phyloP scores from a whole-genome alignment of 2,797 vertebrate species.

The Kryptolebias ocellatus region DNA sequence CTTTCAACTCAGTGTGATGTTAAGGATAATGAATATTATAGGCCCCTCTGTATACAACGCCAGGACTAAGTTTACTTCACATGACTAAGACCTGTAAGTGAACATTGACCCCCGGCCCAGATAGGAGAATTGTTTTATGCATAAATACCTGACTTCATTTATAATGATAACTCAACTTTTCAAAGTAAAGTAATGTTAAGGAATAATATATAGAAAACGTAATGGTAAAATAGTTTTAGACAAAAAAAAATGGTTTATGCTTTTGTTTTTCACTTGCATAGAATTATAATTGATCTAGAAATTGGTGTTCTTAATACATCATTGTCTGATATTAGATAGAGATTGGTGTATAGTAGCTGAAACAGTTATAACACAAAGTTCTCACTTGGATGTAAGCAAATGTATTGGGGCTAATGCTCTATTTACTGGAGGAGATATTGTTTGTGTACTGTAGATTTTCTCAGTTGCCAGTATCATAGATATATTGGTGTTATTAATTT shows the following conservation, averaged over 20 bases:
- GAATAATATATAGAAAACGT: neutral
- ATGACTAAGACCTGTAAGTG: conserved; percentile 70
- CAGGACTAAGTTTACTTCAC: conserved; percentile 74
- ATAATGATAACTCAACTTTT: conserved; percentile 37
- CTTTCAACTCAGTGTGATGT: conserved; percentile 70
- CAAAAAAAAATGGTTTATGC: neutral
- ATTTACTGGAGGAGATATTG: conserved; percentile 4
- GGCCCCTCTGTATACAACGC: conserved; percentile 74
- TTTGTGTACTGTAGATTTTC: conserved; percentile 11
- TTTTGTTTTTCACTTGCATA: neutral
- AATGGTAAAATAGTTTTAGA: neutral
- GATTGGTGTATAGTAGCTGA: no score
- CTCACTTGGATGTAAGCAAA: neutral
- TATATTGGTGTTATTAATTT: conserved; percentile 51
- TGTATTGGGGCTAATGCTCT: conserved; percentile 5
- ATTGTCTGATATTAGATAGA: no score
- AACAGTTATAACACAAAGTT: neutral
- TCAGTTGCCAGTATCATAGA: conserved; percentile 24
- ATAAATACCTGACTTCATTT: conserved; percentile 59
- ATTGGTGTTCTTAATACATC: no score
- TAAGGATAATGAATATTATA: conserved; percentile 83
- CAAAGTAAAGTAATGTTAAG: conserved; percentile 22
- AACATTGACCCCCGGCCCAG: conserved; percentile 64
- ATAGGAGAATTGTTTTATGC: conserved; percentile 48
- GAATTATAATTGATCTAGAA: neutral